Base-by-base conservation (phyloP, 2,113 vertebrate genomes). In the Empidonax alnorum region DNA sequence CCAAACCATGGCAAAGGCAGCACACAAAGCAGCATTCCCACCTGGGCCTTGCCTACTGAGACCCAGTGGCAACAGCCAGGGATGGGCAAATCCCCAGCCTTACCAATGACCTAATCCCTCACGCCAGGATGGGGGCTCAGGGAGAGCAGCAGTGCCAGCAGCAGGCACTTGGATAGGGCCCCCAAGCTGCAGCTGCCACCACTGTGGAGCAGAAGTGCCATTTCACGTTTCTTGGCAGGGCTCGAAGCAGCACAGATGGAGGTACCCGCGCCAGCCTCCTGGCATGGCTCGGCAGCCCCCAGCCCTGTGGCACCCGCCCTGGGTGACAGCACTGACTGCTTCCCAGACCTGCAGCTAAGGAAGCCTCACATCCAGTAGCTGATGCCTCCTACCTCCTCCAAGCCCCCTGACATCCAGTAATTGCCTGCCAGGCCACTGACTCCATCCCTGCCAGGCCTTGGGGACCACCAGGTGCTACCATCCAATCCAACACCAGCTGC, bases 151-250 rank as follows among this genome's bases (percentile, higher is more conserved):
- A 8, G 25, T 42, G 61, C 46, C 2, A 6, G 19, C 39, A 55
- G 56, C 31, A 47, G 59, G 33, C 1, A 0, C 37, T 76, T 7
- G 3, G 25, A 1, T 12, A 84, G 65, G 65, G 41, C 35, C 7
- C 39, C 37, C 1, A 1, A 85, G 65, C 74, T 24, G 1, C 3
- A 9, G 73, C 89, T 76, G 91, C 62, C 75, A 52, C 89, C 33
- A 3, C 44, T 9, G 1, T 3, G 7, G 53, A 93, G 84, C 92
- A 94, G 68, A 94, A 95, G 90, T 92, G 90, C 85, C 94, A 84
- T 96, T 95, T 95, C 95, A 93, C 8, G 3, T 86, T 95, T 90
- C 79, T 94, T 97, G 95, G 95, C 95, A 97, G 72, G 33, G 72
- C 72, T 86, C 42, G 55, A 50, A 80, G 76, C 75, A 47, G 49